Evolutionary conservation across 2,797 vertebrate genomes (phyloP), one percentile per base, ranked within the genome.

Genomic region (Brachyrhaphis roseni): DNA sequence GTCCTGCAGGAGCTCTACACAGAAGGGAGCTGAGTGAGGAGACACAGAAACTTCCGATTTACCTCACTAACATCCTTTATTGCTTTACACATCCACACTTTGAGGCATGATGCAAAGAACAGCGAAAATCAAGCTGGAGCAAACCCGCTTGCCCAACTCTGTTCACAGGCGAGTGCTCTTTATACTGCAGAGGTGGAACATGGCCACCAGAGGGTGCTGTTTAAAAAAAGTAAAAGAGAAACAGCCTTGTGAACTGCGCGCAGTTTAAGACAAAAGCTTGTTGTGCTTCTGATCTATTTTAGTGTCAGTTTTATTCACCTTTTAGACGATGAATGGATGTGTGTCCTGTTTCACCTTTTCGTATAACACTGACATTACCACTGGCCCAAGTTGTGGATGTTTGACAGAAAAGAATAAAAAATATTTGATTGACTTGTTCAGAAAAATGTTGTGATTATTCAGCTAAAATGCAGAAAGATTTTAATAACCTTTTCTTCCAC

Each of bases 161-260:
- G 16, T 82, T 82, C 66, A 66, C 72, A 72, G 81, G 86, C 36
- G 79, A 77, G 79, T 75, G 78, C 76, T 89, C 74, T 82, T 85
- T 83, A 92, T 82, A 80, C 55, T 92, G 93, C 90, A 90, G 81
- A 89, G 88, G 72, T 86, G 89, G 26, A 76, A 72, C 43, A 85
- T 90, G 87, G 72, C 94, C 95, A 95, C 94, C 89, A 95, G 95
- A 93, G 91, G 79, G 93, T 85, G 90, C 91, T 93, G 89, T 93
- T 86, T 85, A 81, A 90, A 91, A 88, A 87, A 84, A 90, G 59
- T 81, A 86, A 87, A 77, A 83, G 36, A 49, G 23, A 78, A 70
- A 89, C 66, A 72, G 71, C 55, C 85, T 82, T 77, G 64, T 81
- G 74, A 72, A 47, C 49, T 10, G 74, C 41, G 78, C 31, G n/a